These are phyloP conservation scores for Menura novaehollandiae DNA, from an alignment of 2,113 vertebrate genomes.

Conservation along the genomic window DNA sequence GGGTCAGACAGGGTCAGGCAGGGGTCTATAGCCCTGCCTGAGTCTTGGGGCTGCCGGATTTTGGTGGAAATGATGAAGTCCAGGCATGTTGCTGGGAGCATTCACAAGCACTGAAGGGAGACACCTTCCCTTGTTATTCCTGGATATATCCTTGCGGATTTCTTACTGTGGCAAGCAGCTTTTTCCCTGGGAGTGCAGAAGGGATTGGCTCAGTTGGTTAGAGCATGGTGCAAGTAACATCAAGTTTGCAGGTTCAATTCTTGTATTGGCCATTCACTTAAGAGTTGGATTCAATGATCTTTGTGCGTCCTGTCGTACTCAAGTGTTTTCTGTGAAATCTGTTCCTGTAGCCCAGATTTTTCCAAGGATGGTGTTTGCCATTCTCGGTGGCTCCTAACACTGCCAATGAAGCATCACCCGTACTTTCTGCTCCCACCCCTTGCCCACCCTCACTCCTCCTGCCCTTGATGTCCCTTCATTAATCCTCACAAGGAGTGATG, in stretches of 20 bases:
- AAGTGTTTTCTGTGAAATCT: not conserved
- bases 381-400: fast-evolving
- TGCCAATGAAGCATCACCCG: not conserved
- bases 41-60: not conserved
- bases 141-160: not conserved
- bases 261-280: not conserved
- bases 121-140: not conserved
- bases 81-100: not conserved
- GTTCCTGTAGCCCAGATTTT: fast-evolving
- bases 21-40: not conserved
- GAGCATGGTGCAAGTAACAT: not conserved
- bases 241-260: not conserved
- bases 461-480: not conserved
- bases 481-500: not conserved
- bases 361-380: not conserved
- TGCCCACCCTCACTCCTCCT: not conserved
- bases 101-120: not conserved
- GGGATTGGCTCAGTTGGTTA: not conserved
- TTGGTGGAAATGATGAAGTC: not conserved
- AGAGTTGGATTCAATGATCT: not conserved
- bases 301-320: not conserved
- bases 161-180: not conserved
- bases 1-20: not conserved
- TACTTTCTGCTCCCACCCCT: not conserved
- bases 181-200: not conserved